Conservation (phyloP, 2,888 invertebrate species). For the Nowickia ferox region DNA sequence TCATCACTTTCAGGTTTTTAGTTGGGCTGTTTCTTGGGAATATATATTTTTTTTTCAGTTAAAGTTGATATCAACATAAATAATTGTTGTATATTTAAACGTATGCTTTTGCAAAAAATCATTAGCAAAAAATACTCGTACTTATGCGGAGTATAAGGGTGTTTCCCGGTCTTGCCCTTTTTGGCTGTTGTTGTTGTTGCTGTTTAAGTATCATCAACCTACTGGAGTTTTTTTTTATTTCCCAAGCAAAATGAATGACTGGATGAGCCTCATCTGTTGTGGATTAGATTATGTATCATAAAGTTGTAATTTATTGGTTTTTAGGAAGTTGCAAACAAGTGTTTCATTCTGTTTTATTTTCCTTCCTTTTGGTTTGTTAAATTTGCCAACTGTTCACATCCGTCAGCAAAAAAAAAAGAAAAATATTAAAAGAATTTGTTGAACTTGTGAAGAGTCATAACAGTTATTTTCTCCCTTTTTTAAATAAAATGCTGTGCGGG, state of each 20-base stretch:
- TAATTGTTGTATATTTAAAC: conserved; percentile 59
- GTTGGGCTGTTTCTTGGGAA: not conserved
- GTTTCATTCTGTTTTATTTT: conserved; percentile 40
- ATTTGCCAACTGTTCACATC: conserved; percentile 65
- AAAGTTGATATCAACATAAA: conserved; percentile 40
- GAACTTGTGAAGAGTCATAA: conserved; percentile 44
- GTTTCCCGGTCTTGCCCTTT: conserved; percentile 25
- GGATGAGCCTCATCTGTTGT: conserved; percentile 79
- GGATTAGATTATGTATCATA: conserved; percentile 83
- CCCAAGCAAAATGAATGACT: conserved; percentile 38
- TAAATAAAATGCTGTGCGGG: not conserved
- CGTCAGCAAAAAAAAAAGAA: not conserved
- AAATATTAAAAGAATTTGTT: conserved; percentile 1
- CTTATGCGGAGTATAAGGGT: conserved; percentile 9
- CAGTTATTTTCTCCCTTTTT: conserved; percentile 5
- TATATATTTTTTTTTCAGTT: not conserved
- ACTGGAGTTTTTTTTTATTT: not conserved
- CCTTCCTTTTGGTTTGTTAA: conserved; percentile 24
- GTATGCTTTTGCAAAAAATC: conserved; percentile 64
- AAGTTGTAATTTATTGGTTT: conserved; percentile 81
- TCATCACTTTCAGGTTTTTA: conserved; percentile 22
- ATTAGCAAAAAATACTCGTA: conserved; percentile 44
- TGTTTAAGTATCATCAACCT: conserved; percentile 22
- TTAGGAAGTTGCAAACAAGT: conserved; percentile 61
- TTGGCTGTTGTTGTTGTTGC: not conserved